Conservation (phyloP, 2,888 invertebrate species). For the Alentia gelatinosa region DNA sequence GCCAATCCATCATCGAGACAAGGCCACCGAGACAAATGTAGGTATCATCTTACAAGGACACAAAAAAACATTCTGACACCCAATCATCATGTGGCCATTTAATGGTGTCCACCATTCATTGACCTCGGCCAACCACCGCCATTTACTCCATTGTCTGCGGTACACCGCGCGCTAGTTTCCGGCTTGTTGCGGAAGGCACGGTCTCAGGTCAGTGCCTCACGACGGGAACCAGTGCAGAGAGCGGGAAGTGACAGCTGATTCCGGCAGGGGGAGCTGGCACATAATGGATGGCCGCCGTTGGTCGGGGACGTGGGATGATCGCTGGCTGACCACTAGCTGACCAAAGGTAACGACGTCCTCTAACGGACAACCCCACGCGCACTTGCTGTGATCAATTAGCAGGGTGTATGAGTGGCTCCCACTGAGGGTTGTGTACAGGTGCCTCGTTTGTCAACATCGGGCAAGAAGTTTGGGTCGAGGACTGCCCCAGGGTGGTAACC, state of each 20-base stretch:
- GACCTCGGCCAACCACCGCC: neutral
- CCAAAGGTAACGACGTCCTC: too few relatives aligned
- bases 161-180: neutral
- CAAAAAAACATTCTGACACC: neutral
- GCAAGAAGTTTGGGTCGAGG: too few relatives aligned
- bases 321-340: neutral
- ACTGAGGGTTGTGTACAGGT: too few relatives aligned
- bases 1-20: neutral
- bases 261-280: neutral
- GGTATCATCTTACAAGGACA: neutral
- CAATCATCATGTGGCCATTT: neutral
- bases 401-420: too few relatives aligned
- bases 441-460: too few relatives aligned
- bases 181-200: neutral
- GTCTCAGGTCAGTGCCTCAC: neutral
- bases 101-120: neutral
- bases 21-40: too few relatives aligned
- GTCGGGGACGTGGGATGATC: neutral
- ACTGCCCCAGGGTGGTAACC: too few relatives aligned
- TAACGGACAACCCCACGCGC: too few relatives aligned
- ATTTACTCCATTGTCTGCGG: neutral
- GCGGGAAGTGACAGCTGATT: neutral
- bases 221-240: neutral
- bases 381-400: too few relatives aligned
- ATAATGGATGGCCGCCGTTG: neutral